Base-by-base conservation (phyloP, 2,113 vertebrate genomes). In the Nestor notabilis region DNA sequence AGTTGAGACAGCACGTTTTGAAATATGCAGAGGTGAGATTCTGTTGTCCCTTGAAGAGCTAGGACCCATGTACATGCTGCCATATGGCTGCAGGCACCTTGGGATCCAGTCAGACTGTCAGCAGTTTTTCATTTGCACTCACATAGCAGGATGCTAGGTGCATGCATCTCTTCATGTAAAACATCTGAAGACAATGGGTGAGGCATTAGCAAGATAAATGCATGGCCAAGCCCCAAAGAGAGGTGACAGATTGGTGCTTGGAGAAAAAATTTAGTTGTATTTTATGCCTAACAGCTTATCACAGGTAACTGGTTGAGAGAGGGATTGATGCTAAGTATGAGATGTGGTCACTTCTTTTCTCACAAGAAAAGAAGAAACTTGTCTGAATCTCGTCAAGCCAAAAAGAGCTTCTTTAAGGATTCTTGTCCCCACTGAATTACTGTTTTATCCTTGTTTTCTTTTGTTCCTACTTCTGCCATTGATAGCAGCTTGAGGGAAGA, bases 401-500 rank as follows among this genome's bases (percentile, higher is more conserved):
- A 69, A 68, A 92, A 76, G 11, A 60, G 43, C 37, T 84, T 77
- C 82, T 93, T 21, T 55, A 49, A 80, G 64, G 41, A n/a, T 89
- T 94, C 86, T 44, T 44, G 47, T 88, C 83, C 72, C 70, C 44
- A 49, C 77, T 86, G 92, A 65, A 69, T 96, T 91, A 91, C 94
- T 80, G 58, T 47, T 85, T 47, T 76, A 76, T 78, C 56, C 93
- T 96, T 93, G 61, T 85, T 84, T 96, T 83, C 77, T 86, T 90
- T 95, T 93, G 83, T 88, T 87, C 35, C 86, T 90, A 37, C 91
- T 93, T 80, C 60, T 35, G 9, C 87, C 65, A 71, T 65, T 52
- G 52, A 84, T 39, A 89, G 75, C 87, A 94, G 95, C 90, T 84
- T 49, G 31, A 95, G 91, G 94, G 94, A 80, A 93, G 91, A 93